A percentile compares a stretch with the other conserved stretches of the same genome.
Conservation (phyloP, 2,888 invertebrate genomes). For the Cataglyphis altisquamis region DNA sequence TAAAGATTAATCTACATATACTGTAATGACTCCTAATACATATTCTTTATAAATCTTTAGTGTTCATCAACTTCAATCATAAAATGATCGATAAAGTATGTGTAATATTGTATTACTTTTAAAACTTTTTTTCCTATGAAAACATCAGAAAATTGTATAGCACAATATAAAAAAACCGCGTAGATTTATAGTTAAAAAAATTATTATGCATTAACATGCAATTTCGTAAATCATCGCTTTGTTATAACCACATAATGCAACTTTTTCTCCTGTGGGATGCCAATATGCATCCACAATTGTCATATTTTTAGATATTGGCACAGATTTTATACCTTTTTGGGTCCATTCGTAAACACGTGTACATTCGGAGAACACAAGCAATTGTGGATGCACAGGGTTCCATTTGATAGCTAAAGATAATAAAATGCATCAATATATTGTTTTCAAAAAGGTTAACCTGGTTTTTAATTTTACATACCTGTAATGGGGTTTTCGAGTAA, state of each 20-base stretch:
- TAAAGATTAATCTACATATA: constrained; percentile 37
- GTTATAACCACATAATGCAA: constrained; percentile 81
- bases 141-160: not conserved
- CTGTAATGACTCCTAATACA: constrained; percentile 3
- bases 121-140: not conserved
- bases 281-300: constrained; percentile 79
- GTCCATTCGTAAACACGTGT: constrained; percentile 81
- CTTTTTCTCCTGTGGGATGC: constrained; percentile 77
- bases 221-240: constrained; percentile 75
- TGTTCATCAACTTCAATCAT: not conserved
- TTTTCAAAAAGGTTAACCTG: constrained; percentile 1
- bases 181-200: not conserved
- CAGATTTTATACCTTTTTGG: constrained; percentile 72
- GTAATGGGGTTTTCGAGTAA: constrained; percentile 80
- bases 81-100: not conserved
- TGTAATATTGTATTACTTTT: constrained; percentile 2
- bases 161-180: not conserved
- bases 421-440: not conserved
- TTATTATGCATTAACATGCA: constrained; percentile 41
- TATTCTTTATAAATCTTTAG: constrained; percentile 13
- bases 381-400: constrained; percentile 74
- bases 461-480: constrained; percentile 68
- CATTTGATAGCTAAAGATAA: constrained; percentile 78
- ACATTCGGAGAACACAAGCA: constrained; percentile 80
- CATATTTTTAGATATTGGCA: constrained; percentile 79